These are phyloP conservation scores for Galeopterus variegatus DNA, from an alignment of 2,113 vertebrate species.

Conservation along the genomic window DNA sequence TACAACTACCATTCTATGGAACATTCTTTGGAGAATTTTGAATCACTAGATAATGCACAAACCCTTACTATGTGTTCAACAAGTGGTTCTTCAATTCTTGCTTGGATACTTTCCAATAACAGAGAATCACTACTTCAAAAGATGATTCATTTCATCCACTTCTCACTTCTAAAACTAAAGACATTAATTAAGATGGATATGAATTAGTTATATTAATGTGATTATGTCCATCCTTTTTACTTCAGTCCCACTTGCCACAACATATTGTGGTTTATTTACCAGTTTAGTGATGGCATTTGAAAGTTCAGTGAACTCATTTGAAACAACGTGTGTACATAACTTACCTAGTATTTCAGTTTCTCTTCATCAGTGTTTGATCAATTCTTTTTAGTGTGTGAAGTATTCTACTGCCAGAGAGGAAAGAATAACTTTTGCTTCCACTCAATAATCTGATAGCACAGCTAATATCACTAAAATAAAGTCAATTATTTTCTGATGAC, in stretches of 20 bases:
- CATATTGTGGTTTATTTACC: neutral
- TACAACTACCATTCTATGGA: neutral
- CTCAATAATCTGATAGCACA: slow-evolving; percentile 19
- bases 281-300: slow-evolving; percentile 38
- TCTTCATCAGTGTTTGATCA: neutral
- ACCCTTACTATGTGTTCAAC: neutral
- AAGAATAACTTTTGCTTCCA: neutral
- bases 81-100: slow-evolving; percentile 12
- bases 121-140: neutral
- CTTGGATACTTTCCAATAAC: neutral
- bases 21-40: neutral
- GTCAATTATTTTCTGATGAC: slow-evolving; percentile 47
- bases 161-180: slow-evolving; percentile 55
- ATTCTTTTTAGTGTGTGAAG: neutral
- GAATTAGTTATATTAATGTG: slow-evolving; percentile 2
- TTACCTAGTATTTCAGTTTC: neutral
- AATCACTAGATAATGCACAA: slow-evolving; percentile 16
- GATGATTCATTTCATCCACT: neutral
- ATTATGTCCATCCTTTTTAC: neutral
- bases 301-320: neutral
- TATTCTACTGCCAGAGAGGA: neutral
- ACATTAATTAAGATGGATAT: neutral
- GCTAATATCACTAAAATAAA: slow-evolving; percentile 41
- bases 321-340: neutral
- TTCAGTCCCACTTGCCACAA: neutral